Base-by-base conservation (phyloP, 2,113 vertebrate genomes). In the Romanogobio albipinnatus region DNA sequence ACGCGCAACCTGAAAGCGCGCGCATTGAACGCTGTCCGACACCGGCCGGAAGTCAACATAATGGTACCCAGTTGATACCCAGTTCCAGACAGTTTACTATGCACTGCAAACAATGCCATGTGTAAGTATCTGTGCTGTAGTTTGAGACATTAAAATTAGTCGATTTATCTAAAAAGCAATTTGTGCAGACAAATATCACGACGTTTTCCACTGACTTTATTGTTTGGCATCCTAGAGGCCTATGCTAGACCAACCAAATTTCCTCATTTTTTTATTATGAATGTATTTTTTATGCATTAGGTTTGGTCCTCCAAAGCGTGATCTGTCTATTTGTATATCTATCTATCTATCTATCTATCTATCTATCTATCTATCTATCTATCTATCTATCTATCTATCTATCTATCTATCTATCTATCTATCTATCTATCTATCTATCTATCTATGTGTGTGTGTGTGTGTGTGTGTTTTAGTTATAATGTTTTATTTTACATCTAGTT, bases 41-140 rank as follows among this genome's bases (percentile, higher is more conserved):
- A 26, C 43, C 56, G 43, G 9, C 43, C 78, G 78, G 78, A 81
- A 81, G 78, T 81, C 15, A 33, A 43, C 4, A 26, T 13, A 0
- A 0, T 9, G 19, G 14, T 29, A 29, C 29, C 29, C 29, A 29
- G 29, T 29, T 53, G 33, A 39, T 39, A 22, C 29, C 10, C 47
- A 58, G 75, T 76, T 56, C 75, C 75, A 53, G n/a, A n/a, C n/a
- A n/a, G 29, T 47, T 73, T 73, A 73, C 5, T 45, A 4, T 68
- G 19, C 8, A 36, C 33, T 22, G 15, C 64, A 22, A 43, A 39
- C 36, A 47, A 1, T 47, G 47, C 8, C 11, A 24, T 4, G 5
- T 73, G 19, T 73, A 47, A 73, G 70, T 47, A 15, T 47, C 2
- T 47, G 22, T 13, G n/a, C 14, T 14, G n/a, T 73, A 73, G 39